Percentiles rank a stretch among this genome's conserved stretches.
Evolutionary conservation across 2,797 vertebrate species (phyloP).

Genomic region (Sitta carolinensis): DNA sequence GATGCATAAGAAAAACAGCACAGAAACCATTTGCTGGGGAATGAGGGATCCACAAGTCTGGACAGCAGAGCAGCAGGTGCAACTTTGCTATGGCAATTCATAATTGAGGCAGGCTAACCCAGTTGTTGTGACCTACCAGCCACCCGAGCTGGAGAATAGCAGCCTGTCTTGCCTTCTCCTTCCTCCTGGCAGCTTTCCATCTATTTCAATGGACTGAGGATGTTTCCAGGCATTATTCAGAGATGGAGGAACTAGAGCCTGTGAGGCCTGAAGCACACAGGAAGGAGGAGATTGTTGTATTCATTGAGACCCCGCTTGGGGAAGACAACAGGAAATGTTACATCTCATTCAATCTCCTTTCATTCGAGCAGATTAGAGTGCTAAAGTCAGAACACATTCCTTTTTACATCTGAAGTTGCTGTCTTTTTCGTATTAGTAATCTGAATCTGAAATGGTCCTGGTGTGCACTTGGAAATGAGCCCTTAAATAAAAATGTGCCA

Average conservation of each 20-base stretch:
- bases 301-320: background rate
- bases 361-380: background rate
- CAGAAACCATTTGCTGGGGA: background rate
- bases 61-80: background rate
- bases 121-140: background rate
- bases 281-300: background rate
- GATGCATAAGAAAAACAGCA: background rate
- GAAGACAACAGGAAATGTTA: background rate
- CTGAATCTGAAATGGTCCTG: background rate
- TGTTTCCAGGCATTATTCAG: background rate
- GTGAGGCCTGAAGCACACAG: fast-evolving
- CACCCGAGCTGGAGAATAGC: background rate
- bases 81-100: background rate
- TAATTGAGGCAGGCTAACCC: background rate
- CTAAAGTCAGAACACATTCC: background rate
- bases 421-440: background rate
- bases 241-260: background rate
- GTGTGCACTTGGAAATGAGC: background rate
- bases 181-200: background rate
- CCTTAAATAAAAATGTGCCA: background rate
- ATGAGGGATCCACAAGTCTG: background rate
- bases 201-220: background rate
- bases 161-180: background rate
- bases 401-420: background rate
- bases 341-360: background rate